Evolutionary conservation across 2,113 vertebrate species (phyloP), one percentile per base, ranked within the genome.

Genomic region (Apaloderma vittatum): DNA sequence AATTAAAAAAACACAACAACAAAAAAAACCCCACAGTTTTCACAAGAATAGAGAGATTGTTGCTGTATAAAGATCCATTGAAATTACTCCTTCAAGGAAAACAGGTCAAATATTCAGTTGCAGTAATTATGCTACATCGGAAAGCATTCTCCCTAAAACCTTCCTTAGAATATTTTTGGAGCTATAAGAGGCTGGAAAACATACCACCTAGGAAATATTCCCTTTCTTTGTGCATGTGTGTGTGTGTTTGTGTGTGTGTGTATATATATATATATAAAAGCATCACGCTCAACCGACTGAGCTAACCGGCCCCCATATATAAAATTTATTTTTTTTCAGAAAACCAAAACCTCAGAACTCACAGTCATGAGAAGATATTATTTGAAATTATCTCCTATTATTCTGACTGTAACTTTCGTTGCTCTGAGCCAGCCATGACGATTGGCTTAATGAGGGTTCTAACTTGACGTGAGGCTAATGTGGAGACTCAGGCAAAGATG

Each of bases 1-100:
- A 30, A 62, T 48, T 12, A 15, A 34, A 32, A 19, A 32, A 15
- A 30, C 2, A 20, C 6, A 11, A 37, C 20, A 11, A 15, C 27
- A 86, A 86, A 52, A 11, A 40, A 40, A 40, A 40, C 40, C 13
- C 26, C 40, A 61, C 40, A 34, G 21, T 62, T 83, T 95, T 94
- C 73, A 68, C 79, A 77, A 75, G 54, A 89, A 79, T 34, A 80
- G 72, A 54, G 49, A 82, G 54, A 68, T 26, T 91, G 74, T 40
- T 82, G 49, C 74, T 68, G 21, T 57, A 82, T 75, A 94, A 90
- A 40, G 58, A 88, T 75, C 27, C 82, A 92, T 49, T 90, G 34
- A 95, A 86, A 90, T 86, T 36, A 73, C 21, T 86, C 40, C 75
- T 88, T 71, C 67, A 94, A 95, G 57, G 79, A 96, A 95, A 97